Base-by-base conservation (phyloP, 2,888 invertebrate genomes). In the Drosophila niveifrons region DNA sequence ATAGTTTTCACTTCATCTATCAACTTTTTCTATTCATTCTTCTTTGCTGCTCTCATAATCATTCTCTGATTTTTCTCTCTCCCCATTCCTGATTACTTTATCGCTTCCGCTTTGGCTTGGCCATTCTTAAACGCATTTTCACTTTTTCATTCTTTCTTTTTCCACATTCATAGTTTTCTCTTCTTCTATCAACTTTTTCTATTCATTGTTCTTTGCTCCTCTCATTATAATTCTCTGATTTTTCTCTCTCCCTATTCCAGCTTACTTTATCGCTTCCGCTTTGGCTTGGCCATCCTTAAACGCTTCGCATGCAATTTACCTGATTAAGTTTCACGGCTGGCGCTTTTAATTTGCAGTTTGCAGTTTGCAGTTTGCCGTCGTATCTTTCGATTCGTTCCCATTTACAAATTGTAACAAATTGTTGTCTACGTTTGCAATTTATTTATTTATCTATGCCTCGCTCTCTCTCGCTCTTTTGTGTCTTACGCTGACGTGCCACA, bases 361-460 rank as follows among this genome's bases (percentile, higher is more conserved):
- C 43, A 41, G n/a, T 52, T 50, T 43, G 53, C 15, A 41, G 28
- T 53, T 55, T 31, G 53, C 43, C 53, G 9, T 53, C 44, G 34
- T 34, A 34, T 36, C 52, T 44, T 13, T 36, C 56, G 39, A 56
- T 63, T 47, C 36, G 44, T 47, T 56, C 39, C 44, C 61, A 47
- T 66, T 61, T 13, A 47, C 63, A 77, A 65, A 77, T 75, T 72
- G 64, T 53, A 78, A 75, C 78, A 78, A 75, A 77, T 67, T 77
- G 78, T 67, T 75, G 73, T 75, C 75, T 68, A 57, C 63, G 55
- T 62, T 50, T 53, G 15, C 15, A 66, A 66, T 77, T 76, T 67
- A 77, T 64, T 67, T 72, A 59, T 58, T 63, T 76, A 56, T 56
- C 57, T 50, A 23, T 41, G 36, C 10, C 29, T 47, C 36, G 2